A percentile compares a stretch with the other conserved stretches of the same genome.
These are phyloP conservation scores for Eucera pruinosa DNA, from an alignment of 2,888 invertebrate genomes.

Conservation along the genomic window DNA sequence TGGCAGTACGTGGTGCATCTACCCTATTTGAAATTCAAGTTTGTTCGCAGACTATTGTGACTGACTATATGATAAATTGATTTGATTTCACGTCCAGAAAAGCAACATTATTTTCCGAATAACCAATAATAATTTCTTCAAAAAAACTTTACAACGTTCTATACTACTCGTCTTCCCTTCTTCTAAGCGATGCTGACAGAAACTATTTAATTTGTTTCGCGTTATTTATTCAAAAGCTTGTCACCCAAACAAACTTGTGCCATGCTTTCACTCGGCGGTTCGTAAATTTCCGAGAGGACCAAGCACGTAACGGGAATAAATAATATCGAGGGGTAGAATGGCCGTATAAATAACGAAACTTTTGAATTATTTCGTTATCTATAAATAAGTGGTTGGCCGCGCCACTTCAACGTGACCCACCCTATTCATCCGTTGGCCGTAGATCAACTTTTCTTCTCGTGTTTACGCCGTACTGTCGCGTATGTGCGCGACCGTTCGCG, in stretches of 20 bases:
- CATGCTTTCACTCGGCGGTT: not conserved
- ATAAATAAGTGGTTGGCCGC: slow-evolving; percentile 19
- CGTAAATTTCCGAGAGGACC: not conserved
- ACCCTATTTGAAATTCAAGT: too few relatives aligned
- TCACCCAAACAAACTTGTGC: not conserved
- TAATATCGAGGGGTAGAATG: slow-evolving; percentile 4
- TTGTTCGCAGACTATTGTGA: too few relatives aligned
- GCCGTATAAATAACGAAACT: slow-evolving; percentile 33
- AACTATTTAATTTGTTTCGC: too few relatives aligned
- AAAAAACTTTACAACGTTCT: too few relatives aligned
- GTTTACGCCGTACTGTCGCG: not conserved
- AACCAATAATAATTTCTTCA: too few relatives aligned
- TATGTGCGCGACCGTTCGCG: not conserved
- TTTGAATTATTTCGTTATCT: slow-evolving; percentile 44
- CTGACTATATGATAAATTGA: too few relatives aligned
- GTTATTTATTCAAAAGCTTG: too few relatives aligned
- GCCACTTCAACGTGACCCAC: not conserved
- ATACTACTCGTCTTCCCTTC: too few relatives aligned
- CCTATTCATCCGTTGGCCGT: slow-evolving; percentile 30
- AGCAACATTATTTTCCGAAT: too few relatives aligned
- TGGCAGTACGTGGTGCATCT: too few relatives aligned
- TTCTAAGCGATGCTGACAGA: too few relatives aligned
- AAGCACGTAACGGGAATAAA: slow-evolving; percentile 7
- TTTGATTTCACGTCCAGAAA: too few relatives aligned
- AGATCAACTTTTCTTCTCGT: slow-evolving; percentile 30